A percentile compares a stretch with the other conserved stretches of the same genome.
These are phyloP conservation scores for Mesitornis unicolor DNA, from an alignment of 2,113 vertebrate species.

Conservation along the genomic window DNA sequence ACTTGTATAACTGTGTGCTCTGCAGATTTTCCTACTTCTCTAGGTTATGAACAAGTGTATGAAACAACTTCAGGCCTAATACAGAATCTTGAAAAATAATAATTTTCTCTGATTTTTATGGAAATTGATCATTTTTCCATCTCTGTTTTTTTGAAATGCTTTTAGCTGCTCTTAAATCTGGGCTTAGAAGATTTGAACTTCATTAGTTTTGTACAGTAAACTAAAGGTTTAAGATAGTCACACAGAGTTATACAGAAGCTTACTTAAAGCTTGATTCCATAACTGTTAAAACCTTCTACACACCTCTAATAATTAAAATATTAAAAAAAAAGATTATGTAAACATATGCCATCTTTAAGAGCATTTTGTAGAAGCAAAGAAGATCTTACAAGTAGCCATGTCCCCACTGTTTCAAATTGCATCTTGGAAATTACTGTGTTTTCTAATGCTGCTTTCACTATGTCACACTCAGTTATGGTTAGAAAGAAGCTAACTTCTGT, in stretches of 20 bases:
- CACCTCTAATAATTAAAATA: background rate
- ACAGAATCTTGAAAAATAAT: background rate
- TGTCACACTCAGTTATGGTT: background rate
- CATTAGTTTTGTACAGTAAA: background rate
- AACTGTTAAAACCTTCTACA: background rate
- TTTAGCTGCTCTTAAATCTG: background rate
- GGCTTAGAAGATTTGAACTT: background rate
- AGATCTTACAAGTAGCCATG: background rate
- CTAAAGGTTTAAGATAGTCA: background rate
- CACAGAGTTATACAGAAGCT: background rate
- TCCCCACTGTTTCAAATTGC: background rate
- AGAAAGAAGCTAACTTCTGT: background rate
- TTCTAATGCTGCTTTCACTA: background rate
- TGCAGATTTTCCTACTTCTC: background rate
- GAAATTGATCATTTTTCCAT: background rate
- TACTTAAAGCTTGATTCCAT: background rate
- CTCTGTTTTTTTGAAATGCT: background rate
- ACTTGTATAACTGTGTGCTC: background rate
- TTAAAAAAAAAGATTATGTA: background rate
- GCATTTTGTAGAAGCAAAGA: background rate
- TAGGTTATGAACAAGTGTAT: background rate
- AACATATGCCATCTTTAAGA: background rate
- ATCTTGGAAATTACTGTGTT: background rate
- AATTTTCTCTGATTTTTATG: background rate
- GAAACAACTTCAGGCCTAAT: background rate